Percentiles rank a stretch among this genome's conserved stretches.
These are phyloP conservation scores for Mongoloraphidia duomilia DNA, from an alignment of 2,888 invertebrate genomes.

Conservation along the genomic window DNA sequence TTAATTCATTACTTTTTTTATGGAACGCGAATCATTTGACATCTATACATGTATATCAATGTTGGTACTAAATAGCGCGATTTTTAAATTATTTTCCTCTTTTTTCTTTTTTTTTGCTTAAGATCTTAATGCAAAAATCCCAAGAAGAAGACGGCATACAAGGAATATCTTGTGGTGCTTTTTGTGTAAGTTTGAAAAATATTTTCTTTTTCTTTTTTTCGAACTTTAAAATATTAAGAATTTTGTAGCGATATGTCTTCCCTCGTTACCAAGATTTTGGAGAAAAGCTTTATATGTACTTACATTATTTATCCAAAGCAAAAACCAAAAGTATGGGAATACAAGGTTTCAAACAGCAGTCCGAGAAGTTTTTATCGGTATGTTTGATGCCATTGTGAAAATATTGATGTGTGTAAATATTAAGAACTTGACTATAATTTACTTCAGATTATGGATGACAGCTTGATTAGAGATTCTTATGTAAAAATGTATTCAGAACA, in stretches of 20 bases:
- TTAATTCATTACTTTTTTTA: not conserved
- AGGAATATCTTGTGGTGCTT: constrained; percentile 54
- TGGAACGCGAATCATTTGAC: not conserved
- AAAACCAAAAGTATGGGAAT: constrained; percentile 46
- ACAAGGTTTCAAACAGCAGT: constrained; percentile 54
- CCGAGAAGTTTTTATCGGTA: constrained; percentile 45
- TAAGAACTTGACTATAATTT: not conserved
- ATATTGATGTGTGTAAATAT: not conserved
- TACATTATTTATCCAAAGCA: constrained; percentile 43
- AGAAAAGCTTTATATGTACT: constrained; percentile 47
- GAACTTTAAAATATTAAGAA: constrained; percentile 8
- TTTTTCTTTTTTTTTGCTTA: constrained; percentile 21
- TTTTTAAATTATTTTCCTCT: not conserved
- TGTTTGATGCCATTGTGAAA: constrained; percentile 13
- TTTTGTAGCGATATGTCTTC: constrained; percentile 54
- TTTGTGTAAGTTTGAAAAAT: constrained; percentile 33
- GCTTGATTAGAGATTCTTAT: constrained; percentile 49
- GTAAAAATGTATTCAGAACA: constrained; percentile 41
- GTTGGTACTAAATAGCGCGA: not conserved
- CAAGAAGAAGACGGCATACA: constrained; percentile 54
- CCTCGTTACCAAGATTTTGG: constrained; percentile 63
- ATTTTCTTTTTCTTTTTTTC: constrained; percentile 5
- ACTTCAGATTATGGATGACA: constrained; percentile 34
- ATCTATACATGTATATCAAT: not conserved
- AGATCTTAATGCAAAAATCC: constrained; percentile 56